Evolutionary conservation across 2,797 vertebrate genomes (phyloP), one percentile per base, ranked within the genome.

Genomic region (Lagodon rhomboides): DNA sequence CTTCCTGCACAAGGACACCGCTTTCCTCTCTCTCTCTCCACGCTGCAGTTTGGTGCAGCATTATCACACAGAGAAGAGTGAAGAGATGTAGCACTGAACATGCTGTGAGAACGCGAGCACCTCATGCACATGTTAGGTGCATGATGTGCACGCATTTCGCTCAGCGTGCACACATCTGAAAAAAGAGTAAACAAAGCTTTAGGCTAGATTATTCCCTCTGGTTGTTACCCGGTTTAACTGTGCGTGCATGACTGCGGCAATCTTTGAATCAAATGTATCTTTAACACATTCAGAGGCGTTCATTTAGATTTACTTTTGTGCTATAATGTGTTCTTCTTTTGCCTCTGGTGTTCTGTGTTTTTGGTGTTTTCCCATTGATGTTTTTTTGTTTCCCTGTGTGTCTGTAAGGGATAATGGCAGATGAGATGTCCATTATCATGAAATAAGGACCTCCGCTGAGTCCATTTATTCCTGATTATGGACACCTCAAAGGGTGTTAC

Each of bases 1-100:
- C 55, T 59, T 66, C 55, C 62, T 60, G 69, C 51, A 12, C 50
- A 81, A 73, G 71, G 34, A 76, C 55, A 60, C 47, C n/a, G 1
- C 27, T 62, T 70, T 70, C 11, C 18, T 65, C 18, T 46, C 18
- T 65, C 18, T 46, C 3, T 12, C n/a, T 47, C 25, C 25, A 12
- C 13, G 0, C 55, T 38, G 38, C 34, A 38, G 9, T 23, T n/a
- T 49, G 22, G 1, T 55, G 56, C 4, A 0, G 46, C 25, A 38
- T 38, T 5, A n/a, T 25, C 68, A 38, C 8, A 38, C 17, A 30
- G 43, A 54, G 54, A 23, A 22, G 7, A 46, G 55, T 43, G 46
- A 3, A 22, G 60, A 25, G 25, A 22, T 25, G 8, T 11, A 34
- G 15, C 10, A 62, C 34, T 8, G 50, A 58, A 75, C 16, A 12